Evolutionary conservation across 35 echinoderm and acorn worm genomes (phyloP).

Genomic region (Hemicentrotus pulcherrimus): DNA sequence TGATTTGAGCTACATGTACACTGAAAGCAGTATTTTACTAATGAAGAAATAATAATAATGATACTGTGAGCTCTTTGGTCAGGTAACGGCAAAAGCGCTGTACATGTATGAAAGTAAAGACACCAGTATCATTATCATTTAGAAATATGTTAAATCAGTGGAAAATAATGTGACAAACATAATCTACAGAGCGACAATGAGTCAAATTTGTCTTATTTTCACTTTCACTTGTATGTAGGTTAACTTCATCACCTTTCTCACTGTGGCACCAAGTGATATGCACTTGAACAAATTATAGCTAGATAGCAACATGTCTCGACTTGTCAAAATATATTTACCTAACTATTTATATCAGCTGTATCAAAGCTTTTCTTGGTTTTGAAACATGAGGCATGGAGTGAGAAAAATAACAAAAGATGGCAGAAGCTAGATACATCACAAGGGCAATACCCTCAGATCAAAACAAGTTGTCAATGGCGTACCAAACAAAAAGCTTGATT

Average conservation of each 20-base stretch:
- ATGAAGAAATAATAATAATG: too few species aligned
- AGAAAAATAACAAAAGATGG: background rate
- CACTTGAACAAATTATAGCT: background rate
- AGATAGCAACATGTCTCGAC: conserved; percentile 14
- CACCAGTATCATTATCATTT: too few species aligned
- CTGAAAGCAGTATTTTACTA: too few species aligned
- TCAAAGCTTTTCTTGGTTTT: background rate
- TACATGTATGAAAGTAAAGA: too few species aligned
- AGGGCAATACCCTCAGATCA: conserved; percentile 25
- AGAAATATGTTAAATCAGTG: too few species aligned
- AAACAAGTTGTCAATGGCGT: background rate
- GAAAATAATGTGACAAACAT: too few species aligned
- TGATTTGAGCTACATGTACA: too few species aligned
- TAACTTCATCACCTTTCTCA: background rate
- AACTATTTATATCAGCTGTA: background rate
- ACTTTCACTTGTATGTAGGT: background rate
- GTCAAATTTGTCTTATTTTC: background rate
- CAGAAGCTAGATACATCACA: background rate
- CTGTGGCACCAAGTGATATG: background rate
- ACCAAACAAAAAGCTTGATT: background rate
- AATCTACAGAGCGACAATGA: background rate
- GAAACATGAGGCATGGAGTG: background rate
- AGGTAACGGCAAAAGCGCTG: too few species aligned
- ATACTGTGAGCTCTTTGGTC: too few species aligned
- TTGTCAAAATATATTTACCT: background rate